Evolutionary conservation across 2,113 vertebrate genomes (phyloP).

Genomic region (Caranx ignobilis): DNA sequence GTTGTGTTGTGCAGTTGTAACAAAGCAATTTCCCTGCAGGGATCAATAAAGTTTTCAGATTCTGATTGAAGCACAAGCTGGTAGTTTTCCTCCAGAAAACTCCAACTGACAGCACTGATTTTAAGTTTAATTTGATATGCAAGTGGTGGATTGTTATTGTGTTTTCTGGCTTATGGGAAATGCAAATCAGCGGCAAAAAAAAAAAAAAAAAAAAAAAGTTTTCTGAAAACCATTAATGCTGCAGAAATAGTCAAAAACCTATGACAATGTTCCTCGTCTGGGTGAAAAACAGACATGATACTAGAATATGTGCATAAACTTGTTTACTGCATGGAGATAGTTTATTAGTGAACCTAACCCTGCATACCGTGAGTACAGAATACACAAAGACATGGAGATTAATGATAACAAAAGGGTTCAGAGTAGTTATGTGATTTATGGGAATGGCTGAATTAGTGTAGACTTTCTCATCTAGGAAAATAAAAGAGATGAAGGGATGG

Average conservation of each 20-base stretch:
- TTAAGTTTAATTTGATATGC: constrained; percentile 3
- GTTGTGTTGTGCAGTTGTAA: no score
- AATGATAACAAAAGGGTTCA: constrained; percentile 45
- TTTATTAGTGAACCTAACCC: constrained; percentile 55
- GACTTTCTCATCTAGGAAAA: constrained; percentile 3
- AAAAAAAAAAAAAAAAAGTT: constrained; percentile 20
- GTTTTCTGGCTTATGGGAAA: constrained; percentile 20
- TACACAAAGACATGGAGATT: constrained; percentile 48
- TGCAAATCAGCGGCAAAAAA: constrained; percentile 22
- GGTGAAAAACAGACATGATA: constrained; percentile 36
- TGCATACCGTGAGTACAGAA: constrained; percentile 39
- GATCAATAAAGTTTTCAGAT: no score
- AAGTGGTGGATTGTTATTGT: neutral
- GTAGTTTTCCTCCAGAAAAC: neutral
- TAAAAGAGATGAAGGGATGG: neutral
- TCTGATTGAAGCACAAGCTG: no score
- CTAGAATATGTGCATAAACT: constrained; percentile 46
- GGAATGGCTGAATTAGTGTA: constrained; percentile 5
- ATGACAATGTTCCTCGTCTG: constrained; percentile 19
- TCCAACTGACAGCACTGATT: constrained; percentile 1
- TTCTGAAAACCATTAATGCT: constrained; percentile 37
- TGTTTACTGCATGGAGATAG: constrained; percentile 31
- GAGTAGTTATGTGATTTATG: constrained; percentile 8
- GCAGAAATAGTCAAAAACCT: constrained; percentile 43
- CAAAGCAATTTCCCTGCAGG: no score